Evolutionary conservation across 2,888 invertebrate species (phyloP), one percentile per base, ranked within the genome.

Genomic region (Magallana nippona): DNA sequence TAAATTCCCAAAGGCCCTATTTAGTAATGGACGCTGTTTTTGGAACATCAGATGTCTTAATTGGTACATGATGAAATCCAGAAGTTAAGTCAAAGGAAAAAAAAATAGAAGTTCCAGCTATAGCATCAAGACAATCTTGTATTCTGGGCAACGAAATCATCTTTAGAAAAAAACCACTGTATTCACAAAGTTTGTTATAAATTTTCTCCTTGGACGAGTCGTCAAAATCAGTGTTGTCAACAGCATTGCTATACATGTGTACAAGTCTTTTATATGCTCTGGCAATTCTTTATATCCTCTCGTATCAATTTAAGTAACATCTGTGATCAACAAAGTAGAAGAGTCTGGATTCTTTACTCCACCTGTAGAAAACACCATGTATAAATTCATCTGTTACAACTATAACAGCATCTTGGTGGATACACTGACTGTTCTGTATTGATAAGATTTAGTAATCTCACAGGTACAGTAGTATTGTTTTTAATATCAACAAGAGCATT

Each of bases 21-120:
- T 84, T 86, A 8, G 83, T 84, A 8, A 84, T 77, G 85, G 88
- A 88, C 63, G 86, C 87, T 2, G 88, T 87, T 79, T 88, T 88
- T 22, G 81, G 82, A 13, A 86, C 83, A 71, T 86, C 86, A 15
- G 55, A 15, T 19, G 81, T 57, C 55, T 77, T 77, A 0, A 88
- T 80, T 10, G 88, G 87, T n/a, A 87, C 78, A 55, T 88, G 88
- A 44, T 86, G 85, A 78, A 87, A 88, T 1, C 86, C 85, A 1
- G 83, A 83, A 1, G 81, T 83, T 5, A 88, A 55, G 77, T 88
- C 84, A 13, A 85, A 56, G 10, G 86, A 86, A 1, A 81, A 81
- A 77, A 86, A 88, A 15, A 84, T 19, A 57, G 77, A 85, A 17
- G 85, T 44, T 11, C 85, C 88, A 15, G 62, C 62, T 17, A 88